A percentile compares a stretch with the other conserved stretches of the same genome.
These are phyloP conservation scores for Menura novaehollandiae DNA, from an alignment of 2,113 vertebrate species.

Conservation along the genomic window DNA sequence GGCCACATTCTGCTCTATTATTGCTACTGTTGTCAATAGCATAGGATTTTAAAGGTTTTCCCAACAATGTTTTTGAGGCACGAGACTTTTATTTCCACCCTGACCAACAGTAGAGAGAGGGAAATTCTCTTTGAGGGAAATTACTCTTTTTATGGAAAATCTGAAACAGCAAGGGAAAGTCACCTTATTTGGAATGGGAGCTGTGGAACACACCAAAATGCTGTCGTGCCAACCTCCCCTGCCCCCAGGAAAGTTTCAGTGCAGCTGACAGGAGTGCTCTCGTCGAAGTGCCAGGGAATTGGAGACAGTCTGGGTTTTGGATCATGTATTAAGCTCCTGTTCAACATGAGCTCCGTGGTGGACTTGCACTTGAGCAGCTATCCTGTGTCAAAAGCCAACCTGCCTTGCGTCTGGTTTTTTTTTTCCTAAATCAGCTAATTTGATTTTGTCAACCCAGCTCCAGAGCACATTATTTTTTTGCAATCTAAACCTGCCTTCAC, in stretches of 20 bases:
- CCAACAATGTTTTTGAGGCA: background rate
- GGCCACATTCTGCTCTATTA: background rate
- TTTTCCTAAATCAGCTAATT: background rate
- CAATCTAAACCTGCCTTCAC: background rate
- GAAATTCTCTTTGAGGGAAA: background rate
- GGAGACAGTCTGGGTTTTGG: background rate
- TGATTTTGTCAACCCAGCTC: background rate
- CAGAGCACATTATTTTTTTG: background rate
- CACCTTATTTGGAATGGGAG: background rate
- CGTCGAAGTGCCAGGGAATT: background rate
- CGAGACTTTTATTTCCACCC: background rate
- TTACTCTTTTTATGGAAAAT: background rate
- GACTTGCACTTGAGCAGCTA: background rate
- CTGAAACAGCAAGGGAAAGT: background rate
- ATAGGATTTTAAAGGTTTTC: background rate
- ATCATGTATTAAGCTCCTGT: background rate
- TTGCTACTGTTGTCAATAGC: background rate
- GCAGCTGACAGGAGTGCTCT: background rate
- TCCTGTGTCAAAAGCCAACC: background rate
- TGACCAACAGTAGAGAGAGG: background rate
- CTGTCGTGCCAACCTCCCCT: accelerated
- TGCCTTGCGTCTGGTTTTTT: background rate
- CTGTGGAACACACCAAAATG: background rate
- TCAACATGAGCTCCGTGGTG: background rate
- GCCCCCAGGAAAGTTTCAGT: background rate